phyloP scores from a whole-genome alignment of 2,113 vertebrate genomes.

The Amphiprion ocellaris region DNA sequence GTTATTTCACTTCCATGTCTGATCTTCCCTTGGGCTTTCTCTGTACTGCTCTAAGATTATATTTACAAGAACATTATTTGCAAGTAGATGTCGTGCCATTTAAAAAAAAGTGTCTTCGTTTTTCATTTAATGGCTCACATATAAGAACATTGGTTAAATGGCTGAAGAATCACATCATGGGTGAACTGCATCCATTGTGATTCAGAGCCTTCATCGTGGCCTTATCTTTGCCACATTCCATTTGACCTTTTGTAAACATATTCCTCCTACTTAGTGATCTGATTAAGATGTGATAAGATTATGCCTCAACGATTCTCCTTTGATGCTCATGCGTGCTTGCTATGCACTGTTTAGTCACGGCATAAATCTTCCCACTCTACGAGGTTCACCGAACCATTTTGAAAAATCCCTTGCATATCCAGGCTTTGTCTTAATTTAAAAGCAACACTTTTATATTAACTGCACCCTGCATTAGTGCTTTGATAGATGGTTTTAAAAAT shows the following conservation, averaged over 20 bases:
- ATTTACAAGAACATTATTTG: neutral
- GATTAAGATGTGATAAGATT: constrained; percentile 17
- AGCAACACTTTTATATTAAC: neutral
- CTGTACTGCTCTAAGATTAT: neutral
- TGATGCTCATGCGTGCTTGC: neutral
- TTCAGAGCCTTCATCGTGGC: constrained; percentile 13
- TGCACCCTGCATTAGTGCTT: too few relatives aligned
- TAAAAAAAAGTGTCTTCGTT: neutral
- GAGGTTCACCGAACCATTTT: too few relatives aligned
- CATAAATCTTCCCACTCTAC: neutral
- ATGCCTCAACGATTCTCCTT: neutral
- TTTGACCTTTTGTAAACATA: constrained; percentile 39
- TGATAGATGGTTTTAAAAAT: constrained; percentile 5
- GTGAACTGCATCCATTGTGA: constrained; percentile 2
- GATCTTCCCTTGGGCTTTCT: neutral
- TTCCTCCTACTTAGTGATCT: constrained; percentile 25
- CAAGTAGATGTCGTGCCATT: neutral
- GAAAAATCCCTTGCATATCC: too few relatives aligned
- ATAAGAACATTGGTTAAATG: neutral
- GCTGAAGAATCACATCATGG: constrained; percentile 3
- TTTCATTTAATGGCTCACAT: neutral
- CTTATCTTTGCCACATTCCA: constrained; percentile 21
- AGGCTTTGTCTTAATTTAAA: neutral
- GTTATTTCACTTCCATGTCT: neutral
- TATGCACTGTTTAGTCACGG: neutral